Base-by-base conservation (phyloP, 2,113 vertebrate genomes). In the Chunga burmeisteri region DNA sequence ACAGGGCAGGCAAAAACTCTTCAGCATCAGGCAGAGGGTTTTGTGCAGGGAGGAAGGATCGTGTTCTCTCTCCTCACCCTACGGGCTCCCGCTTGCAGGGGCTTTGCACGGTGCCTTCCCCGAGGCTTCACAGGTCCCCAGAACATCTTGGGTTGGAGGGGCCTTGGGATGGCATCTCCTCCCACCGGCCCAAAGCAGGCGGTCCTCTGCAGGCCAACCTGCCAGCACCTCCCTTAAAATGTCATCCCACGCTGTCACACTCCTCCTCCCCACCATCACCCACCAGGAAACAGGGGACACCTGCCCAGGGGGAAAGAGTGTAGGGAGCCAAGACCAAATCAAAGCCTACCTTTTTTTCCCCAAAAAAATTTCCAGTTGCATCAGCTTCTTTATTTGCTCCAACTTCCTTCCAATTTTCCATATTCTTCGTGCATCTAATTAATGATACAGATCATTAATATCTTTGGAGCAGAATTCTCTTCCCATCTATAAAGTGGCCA, bases 371-470 rank as follows among this genome's bases (percentile, higher is more conserved):
- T 72, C 90, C 72, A 32, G 44, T 32, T 34, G 47, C 11, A 4
- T 55, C 95, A 15, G 0, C 55, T 93, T 42, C 90, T 84, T 74
- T 34, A 79, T 62, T 62, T n/a, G 26, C 27, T 80, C 29, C 5
- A 83, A 26, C 16, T 63, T 83, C 53, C 67, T 79, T 86, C 36
- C 77, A 52, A 11, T 74, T 55, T 86, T 92, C 82, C 56, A 14
- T 74, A 14, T 81, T 91, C 46, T 83, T 66, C 6, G 0, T 25
- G 42, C 68, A 30, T 14, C 65, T 96, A 91, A 96, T 86, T 93
- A 94, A 91, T 47, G 71, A 90, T 50, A 78, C 83, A 86, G 56
- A 88, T 86, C 36, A 53, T 92, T 95, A 95, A 78, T 85, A 86
- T 58, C 62, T 85, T 65, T 66, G 63, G 88, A 90, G 90, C 55